Evolutionary conservation across 2,797 vertebrate genomes (phyloP).

Genomic region (Muscicapa striata): DNA sequence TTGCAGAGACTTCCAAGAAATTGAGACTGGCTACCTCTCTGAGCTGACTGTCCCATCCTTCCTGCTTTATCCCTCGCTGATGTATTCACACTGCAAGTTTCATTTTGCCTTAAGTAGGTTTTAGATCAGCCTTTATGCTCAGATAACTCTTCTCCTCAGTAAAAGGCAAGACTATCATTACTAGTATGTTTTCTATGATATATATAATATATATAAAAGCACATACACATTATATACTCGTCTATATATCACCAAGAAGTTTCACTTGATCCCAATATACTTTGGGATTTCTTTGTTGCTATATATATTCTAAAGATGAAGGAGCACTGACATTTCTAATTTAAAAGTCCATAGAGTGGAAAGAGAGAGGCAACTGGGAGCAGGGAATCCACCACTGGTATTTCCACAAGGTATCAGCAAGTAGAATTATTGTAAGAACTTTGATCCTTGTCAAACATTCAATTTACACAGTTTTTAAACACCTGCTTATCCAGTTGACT

Average conservation of each 20-base stretch:
- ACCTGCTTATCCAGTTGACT: slow-evolving; percentile 8
- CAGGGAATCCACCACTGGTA: not conserved
- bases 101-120: not conserved
- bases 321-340: slow-evolving; percentile 24
- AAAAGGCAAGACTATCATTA: not conserved
- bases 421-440: not conserved
- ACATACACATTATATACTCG: not conserved
- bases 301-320: not conserved
- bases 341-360: slow-evolving; percentile 48
- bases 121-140: slow-evolving; percentile 10
- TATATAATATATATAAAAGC: not conserved
- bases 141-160: not conserved
- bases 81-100: not conserved
- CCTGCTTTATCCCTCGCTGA: not conserved
- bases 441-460: slow-evolving; percentile 22
- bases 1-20: not conserved
- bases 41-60: not conserved
- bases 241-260: not conserved
- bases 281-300: slow-evolving; percentile 33
- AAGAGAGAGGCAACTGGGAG: slow-evolving; percentile 36
- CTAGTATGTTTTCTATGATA: not conserved
- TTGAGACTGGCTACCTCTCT: not conserved
- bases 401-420: slow-evolving; percentile 37
- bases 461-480: slow-evolving; percentile 14
- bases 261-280: not conserved